Evolutionary conservation across 2,888 invertebrate genomes (phyloP).

Genomic region (Xestia c-nigrum): DNA sequence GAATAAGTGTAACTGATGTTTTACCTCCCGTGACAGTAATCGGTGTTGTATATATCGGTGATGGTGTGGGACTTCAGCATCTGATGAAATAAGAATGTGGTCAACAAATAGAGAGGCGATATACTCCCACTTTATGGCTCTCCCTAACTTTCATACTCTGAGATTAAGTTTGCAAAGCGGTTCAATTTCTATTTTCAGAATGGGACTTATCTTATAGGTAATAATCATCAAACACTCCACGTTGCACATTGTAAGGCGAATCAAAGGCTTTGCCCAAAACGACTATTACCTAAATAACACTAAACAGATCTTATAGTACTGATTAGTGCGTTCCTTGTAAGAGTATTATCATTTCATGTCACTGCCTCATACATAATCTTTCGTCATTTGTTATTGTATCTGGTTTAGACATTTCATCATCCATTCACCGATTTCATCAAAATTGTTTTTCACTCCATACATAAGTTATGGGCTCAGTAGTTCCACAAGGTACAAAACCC

Average conservation of each 20-base stretch:
- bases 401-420: background rate
- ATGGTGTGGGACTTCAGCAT: too few species aligned
- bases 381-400: background rate
- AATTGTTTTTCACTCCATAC: slow-evolving; percentile 11
- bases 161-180: background rate
- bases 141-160: background rate
- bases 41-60: background rate
- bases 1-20: slow-evolving; percentile 41
- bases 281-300: background rate
- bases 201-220: background rate
- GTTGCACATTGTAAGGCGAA: background rate
- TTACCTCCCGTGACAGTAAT: slow-evolving; percentile 32
- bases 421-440: background rate
- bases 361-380: background rate
- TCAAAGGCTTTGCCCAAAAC: background rate
- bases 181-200: background rate
- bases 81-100: background rate
- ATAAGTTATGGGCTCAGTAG: background rate
- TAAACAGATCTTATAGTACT: too few species aligned
- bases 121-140: background rate
- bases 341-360: background rate
- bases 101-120: background rate
- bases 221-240: background rate
- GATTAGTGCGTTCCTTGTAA: background rate
- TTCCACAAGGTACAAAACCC: slow-evolving; percentile 28